These are phyloP conservation scores for Macrochelys suwanniensis DNA, from an alignment of 2,797 vertebrate species.

Conservation along the genomic window DNA sequence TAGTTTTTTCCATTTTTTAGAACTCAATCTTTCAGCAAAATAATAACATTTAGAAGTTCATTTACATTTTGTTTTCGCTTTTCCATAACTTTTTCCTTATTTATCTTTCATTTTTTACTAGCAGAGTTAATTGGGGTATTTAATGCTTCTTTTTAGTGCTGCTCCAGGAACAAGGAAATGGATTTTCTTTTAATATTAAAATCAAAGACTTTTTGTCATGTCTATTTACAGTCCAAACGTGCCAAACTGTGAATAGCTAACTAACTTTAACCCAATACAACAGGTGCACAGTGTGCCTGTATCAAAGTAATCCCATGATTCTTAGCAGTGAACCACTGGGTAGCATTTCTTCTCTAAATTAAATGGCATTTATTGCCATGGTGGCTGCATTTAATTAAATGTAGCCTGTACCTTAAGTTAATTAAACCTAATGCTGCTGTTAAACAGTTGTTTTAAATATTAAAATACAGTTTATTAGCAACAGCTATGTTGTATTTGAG, in stretches of 20 bases:
- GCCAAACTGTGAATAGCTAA: slow-evolving; percentile 91
- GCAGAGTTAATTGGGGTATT: slow-evolving; percentile 73
- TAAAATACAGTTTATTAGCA: slow-evolving; percentile 84
- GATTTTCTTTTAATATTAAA: slow-evolving; percentile 73
- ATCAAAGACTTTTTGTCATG: slow-evolving; percentile 78
- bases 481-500: slow-evolving; percentile 83
- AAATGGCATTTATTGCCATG: slow-evolving; percentile 81
- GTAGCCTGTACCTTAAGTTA: slow-evolving; percentile 87
- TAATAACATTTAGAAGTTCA: slow-evolving; percentile 59
- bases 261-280: slow-evolving; percentile 83
- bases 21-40: slow-evolving; percentile 65
- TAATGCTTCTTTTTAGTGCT: slow-evolving; percentile 77
- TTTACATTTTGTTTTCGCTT: slow-evolving; percentile 63
- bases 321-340: slow-evolving; percentile 70
- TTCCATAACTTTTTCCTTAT: slow-evolving; percentile 46
- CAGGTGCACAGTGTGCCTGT: slow-evolving; percentile 81
- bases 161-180: slow-evolving; percentile 72
- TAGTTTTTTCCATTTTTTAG: slow-evolving; percentile 67
- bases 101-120: slow-evolving; percentile 62
- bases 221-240: slow-evolving; percentile 85
- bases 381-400: slow-evolving; percentile 85
- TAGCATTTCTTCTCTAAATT: slow-evolving; percentile 77
- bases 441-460: slow-evolving; percentile 85
- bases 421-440: slow-evolving; percentile 85
- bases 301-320: slow-evolving; percentile 52